Percentiles rank a stretch among this genome's conserved stretches.
These are phyloP conservation scores for Nowickia ferox DNA, from an alignment of 2,888 invertebrate genomes.

Conservation along the genomic window DNA sequence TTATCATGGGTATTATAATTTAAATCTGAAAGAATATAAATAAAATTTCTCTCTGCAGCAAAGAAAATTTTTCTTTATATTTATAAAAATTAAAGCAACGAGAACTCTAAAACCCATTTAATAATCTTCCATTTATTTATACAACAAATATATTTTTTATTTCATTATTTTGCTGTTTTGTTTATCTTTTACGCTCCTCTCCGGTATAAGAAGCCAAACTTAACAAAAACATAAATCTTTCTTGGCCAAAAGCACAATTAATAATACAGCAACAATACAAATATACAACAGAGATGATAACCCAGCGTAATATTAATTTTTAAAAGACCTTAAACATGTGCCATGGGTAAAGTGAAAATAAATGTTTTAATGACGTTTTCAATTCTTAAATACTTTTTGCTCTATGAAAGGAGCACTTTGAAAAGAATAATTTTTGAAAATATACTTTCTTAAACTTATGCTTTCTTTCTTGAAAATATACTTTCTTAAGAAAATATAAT, in stretches of 20 bases:
- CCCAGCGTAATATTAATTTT: slow-evolving; percentile 34
- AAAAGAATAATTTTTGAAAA: too few relatives aligned
- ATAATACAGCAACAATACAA: slow-evolving; percentile 56
- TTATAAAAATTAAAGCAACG: background rate
- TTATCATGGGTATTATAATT: too few relatives aligned
- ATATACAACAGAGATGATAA: slow-evolving; percentile 7
- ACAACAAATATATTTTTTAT: slow-evolving; percentile 41
- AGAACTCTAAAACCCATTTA: slow-evolving; percentile 39
- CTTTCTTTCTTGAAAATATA: too few relatives aligned
- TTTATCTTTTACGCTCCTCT: slow-evolving; percentile 40
- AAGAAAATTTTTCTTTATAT: background rate
- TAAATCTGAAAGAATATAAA: too few relatives aligned
- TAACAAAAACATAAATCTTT: slow-evolving; percentile 67
- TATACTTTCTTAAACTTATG: too few relatives aligned
- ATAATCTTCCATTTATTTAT: slow-evolving; percentile 66
- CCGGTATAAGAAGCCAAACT: slow-evolving; percentile 38
- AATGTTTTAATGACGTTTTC: too few relatives aligned
- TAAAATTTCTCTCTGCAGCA: background rate
- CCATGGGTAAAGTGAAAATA: too few relatives aligned
- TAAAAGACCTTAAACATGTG: too few relatives aligned
- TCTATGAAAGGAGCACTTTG: too few relatives aligned
- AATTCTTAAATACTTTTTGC: too few relatives aligned
- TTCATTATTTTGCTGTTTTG: slow-evolving; percentile 43
- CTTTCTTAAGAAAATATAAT: too few relatives aligned
- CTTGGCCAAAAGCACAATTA: slow-evolving; percentile 69